Conservation (phyloP, 2,888 invertebrate genomes). For the Chromoteleia sp. region DNA sequence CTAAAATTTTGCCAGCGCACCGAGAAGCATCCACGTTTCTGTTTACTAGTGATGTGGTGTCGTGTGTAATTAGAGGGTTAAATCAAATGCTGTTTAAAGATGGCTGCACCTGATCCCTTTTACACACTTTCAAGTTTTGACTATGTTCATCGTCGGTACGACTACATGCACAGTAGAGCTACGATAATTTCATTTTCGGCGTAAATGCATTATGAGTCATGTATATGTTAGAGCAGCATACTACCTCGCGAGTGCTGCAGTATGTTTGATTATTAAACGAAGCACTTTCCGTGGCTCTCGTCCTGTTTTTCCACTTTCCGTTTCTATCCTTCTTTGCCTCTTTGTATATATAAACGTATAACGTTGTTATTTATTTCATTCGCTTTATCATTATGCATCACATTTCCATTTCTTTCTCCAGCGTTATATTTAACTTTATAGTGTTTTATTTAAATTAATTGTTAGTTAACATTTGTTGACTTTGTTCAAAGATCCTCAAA, state of each 20-base stretch:
- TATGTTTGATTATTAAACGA: constrained; percentile 78
- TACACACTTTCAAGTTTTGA: constrained; percentile 66
- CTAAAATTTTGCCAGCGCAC: constrained; percentile 26
- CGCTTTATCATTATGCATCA: background rate
- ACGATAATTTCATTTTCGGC: constrained; percentile 75
- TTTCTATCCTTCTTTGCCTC: constrained; percentile 38
- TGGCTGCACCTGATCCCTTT: constrained; percentile 69
- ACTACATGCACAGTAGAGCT: constrained; percentile 60
- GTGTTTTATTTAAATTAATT: too few relatives aligned
- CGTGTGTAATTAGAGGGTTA: constrained; percentile 67
- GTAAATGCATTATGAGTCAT: constrained; percentile 76
- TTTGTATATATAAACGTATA: constrained; percentile 32
- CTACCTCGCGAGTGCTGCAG: constrained; percentile 71
- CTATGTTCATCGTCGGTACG: constrained; percentile 48
- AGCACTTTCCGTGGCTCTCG: constrained; percentile 72
- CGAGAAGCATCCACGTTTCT: constrained; percentile 52
- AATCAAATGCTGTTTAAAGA: constrained; percentile 67
- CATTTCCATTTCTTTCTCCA: constrained; percentile 14
- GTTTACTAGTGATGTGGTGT: constrained; percentile 63
- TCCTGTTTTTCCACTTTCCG: constrained; percentile 51
- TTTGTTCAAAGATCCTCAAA: too few relatives aligned
- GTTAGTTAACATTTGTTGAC: too few relatives aligned
- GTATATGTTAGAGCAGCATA: constrained; percentile 68
- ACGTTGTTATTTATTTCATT: constrained; percentile 32
- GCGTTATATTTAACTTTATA: too few relatives aligned